Conservation (phyloP, 2,113 vertebrate genomes). For the Bubalus kerabau region DNA sequence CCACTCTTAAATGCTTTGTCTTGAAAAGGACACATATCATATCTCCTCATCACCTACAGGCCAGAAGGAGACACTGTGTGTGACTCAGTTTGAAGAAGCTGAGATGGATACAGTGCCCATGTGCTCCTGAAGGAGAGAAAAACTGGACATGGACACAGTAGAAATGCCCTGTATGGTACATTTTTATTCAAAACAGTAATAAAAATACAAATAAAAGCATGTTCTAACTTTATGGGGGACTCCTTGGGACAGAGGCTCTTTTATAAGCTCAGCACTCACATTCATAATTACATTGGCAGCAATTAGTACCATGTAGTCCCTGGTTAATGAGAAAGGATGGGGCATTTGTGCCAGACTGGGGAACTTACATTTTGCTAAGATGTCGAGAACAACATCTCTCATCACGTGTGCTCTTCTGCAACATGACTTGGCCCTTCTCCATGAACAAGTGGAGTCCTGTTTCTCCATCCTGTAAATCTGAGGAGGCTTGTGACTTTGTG, state of each 20-base stretch:
- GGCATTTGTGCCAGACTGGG: neutral
- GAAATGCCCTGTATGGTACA: neutral
- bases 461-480: neutral
- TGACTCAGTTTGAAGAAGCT: neutral
- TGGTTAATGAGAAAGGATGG: neutral
- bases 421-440: neutral
- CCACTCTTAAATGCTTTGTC: neutral
- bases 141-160: neutral
- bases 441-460: neutral
- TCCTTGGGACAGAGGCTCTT: neutral
- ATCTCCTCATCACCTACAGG: neutral
- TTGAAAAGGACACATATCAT: neutral
- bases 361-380: neutral
- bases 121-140: neutral
- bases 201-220: neutral
- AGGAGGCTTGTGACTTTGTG: neutral
- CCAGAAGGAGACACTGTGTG: neutral
- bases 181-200: neutral
- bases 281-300: neutral
- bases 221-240: neutral
- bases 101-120: neutral
- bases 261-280: neutral
- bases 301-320: neutral
- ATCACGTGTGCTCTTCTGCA: neutral
- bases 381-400: neutral